phyloP scores from a whole-genome alignment of 2,113 vertebrate species.

The Tylochromis polylepis region DNA sequence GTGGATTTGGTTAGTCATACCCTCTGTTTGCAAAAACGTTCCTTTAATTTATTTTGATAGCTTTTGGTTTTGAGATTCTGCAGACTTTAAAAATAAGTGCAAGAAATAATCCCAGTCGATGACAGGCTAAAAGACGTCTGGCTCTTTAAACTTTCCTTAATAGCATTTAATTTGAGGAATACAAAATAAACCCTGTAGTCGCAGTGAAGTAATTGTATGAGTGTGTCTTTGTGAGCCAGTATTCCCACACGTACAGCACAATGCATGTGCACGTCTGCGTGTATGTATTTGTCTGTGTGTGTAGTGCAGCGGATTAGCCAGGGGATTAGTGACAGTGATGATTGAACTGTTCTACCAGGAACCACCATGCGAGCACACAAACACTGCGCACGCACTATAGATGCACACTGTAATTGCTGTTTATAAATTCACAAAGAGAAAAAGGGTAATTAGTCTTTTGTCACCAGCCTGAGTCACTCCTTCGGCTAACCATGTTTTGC shows the following conservation, averaged over 20 bases:
- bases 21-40: background rate
- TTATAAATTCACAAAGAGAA: background rate
- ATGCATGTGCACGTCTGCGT: background rate
- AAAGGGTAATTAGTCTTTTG: background rate
- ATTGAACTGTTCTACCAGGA: slow-evolving; percentile 31
- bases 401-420: background rate
- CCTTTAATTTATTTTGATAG: background rate
- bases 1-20: fast-evolving
- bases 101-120: background rate
- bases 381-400: background rate
- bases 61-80: background rate
- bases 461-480: background rate
- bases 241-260: background rate
- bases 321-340: slow-evolving; percentile 55
- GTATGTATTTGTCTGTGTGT: background rate
- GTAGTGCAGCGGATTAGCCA: slow-evolving; percentile 43
- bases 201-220: background rate
- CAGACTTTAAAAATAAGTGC: background rate
- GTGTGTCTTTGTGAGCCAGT: background rate
- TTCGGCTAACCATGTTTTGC: background rate
- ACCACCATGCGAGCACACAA: background rate
- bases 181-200: background rate
- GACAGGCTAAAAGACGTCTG: background rate
- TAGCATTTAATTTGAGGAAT: background rate
- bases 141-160: background rate